Conservation (phyloP, 2,888 invertebrate species). For the Cheilosia variabilis region DNA sequence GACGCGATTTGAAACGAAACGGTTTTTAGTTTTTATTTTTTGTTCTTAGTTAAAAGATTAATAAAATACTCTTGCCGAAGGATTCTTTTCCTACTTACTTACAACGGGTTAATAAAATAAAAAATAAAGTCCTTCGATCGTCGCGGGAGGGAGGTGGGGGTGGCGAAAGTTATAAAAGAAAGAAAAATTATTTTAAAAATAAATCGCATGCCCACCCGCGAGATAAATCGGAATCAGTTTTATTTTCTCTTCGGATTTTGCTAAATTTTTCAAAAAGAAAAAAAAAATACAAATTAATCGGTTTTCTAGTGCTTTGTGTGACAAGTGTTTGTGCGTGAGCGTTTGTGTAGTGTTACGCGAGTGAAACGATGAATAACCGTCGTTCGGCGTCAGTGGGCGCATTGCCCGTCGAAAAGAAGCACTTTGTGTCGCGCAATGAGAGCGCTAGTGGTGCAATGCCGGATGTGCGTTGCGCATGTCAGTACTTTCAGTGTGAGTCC, state of each 20-base stretch:
- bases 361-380: slow-evolving; percentile 81
- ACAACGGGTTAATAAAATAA: slow-evolving; percentile 1
- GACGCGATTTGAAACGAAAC: slow-evolving; percentile 64
- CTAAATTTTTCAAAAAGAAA: slow-evolving; percentile 23
- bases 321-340: slow-evolving; percentile 34
- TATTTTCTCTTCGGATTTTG: slow-evolving; percentile 41
- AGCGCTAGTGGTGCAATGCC: slow-evolving; percentile 89
- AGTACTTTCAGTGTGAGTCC: slow-evolving; percentile 92
- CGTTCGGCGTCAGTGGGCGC: slow-evolving; percentile 90
- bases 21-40: slow-evolving; percentile 37
- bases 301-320: slow-evolving; percentile 37
- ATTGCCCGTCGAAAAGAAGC: slow-evolving; percentile 86
- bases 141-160: slow-evolving; percentile 18
- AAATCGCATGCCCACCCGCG: slow-evolving; percentile 81
- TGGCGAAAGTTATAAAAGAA: not conserved
- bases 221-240: slow-evolving; percentile 47
- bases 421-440: slow-evolving; percentile 89
- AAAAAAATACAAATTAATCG: slow-evolving; percentile 34
- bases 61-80: slow-evolving; percentile 26
- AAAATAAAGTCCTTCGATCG: slow-evolving; percentile 7
- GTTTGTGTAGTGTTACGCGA: slow-evolving; percentile 36
- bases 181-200: slow-evolving; percentile 73
- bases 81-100: not conserved
- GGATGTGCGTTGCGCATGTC: slow-evolving; percentile 93
- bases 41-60: slow-evolving; percentile 6